Evolutionary conservation across 2,888 invertebrate genomes (phyloP), one percentile per base, ranked within the genome.

Genomic region (Syrista parreyssii): DNA sequence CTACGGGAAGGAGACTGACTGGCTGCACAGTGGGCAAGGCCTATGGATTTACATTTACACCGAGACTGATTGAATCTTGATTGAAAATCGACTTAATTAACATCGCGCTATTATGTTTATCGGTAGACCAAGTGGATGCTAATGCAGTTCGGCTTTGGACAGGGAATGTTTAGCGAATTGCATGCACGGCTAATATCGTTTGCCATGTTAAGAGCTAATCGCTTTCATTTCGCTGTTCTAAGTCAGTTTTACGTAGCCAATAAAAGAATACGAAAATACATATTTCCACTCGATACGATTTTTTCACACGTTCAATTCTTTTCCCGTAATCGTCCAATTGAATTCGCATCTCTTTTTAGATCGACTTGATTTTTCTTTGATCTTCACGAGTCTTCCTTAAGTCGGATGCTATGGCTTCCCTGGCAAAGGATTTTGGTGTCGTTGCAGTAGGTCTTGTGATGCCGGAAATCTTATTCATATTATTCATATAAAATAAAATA

Each of bases 31-130:
- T 75, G 78, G 75, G 75, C 75, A 69, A 75, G 71, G 77, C 75
- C 75, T 74, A 68, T 84, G 83, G 84, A 89, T 89, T 89, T 88
- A 88, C 89, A 89, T 89, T 89, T 88, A 89, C 89, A 89, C 84
- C 87, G 86, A 85, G 88, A 88, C 85, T 87, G 88, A 89, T 89
- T 89, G 89, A 89, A 89, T 89, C 89, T 88, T 86, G 89, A 89
- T 89, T 89, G 87, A 87, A 89, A 89, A 89, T 89, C 84, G 84
- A 85, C 87, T 89, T 88, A 89, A 89, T 89, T 87, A 89, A 89
- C 88, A 82, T 83, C 36, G 68, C 78, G 82, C 84, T 83, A 86
- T 89, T 87, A 86, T 86, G 86, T 87, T 89, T 88, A 88, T 89
- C 85, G 85, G 79, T 80, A 72, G 78, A 77, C 77, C 83, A 82